phyloP scores from a whole-genome alignment of 2,113 vertebrate genomes.

The Gymnarchus niloticus region DNA sequence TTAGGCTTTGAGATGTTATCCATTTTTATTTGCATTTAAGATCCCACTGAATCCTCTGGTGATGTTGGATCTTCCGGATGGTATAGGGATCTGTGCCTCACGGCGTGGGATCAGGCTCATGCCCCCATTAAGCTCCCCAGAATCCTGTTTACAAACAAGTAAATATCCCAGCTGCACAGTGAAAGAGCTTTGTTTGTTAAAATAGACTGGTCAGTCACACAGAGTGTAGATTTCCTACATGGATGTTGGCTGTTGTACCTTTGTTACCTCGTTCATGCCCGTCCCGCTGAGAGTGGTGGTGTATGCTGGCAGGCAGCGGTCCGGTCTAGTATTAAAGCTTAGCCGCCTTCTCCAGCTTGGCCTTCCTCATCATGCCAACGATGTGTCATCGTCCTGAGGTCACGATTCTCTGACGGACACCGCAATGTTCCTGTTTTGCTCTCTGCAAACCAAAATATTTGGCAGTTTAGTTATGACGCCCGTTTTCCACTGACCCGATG shows the following conservation, averaged over 20 bases:
- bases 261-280: constrained; percentile 30
- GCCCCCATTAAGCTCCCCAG: too few relatives aligned
- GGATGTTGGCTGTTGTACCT: background rate
- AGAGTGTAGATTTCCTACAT: background rate
- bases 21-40: too few relatives aligned
- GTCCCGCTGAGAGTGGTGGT: too few relatives aligned
- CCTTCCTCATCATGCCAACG: background rate
- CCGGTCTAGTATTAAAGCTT: background rate
- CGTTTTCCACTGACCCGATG: background rate
- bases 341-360: background rate
- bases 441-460: constrained; percentile 1
- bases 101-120: too few relatives aligned
- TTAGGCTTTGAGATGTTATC: background rate
- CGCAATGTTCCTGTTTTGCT: background rate
- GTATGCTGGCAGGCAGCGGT: constrained; percentile 26
- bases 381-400: background rate
- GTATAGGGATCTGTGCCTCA: too few relatives aligned
- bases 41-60: too few relatives aligned
- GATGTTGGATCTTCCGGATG: too few relatives aligned
- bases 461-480: background rate
- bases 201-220: too few relatives aligned
- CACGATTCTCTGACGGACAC: background rate
- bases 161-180: too few relatives aligned
- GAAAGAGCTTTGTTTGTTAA: too few relatives aligned
- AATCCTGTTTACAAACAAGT: too few relatives aligned